phyloP scores from a whole-genome alignment of 2,113 vertebrate species.

The Eupsittula cactorum region DNA sequence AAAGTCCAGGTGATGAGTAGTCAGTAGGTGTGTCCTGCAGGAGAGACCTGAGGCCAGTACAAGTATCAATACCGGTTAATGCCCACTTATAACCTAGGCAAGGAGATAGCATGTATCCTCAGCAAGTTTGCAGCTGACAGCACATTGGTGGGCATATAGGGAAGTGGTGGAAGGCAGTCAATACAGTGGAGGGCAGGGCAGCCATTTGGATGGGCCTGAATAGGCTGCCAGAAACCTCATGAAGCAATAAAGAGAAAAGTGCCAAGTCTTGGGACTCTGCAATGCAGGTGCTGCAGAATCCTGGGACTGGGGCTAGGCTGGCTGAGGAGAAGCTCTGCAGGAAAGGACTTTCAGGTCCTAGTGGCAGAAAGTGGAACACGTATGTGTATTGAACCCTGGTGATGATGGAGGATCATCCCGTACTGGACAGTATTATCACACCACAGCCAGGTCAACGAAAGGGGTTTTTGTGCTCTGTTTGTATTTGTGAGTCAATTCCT shows the following conservation, averaged over 20 bases:
- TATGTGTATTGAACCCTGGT: neutral
- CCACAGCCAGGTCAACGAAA: neutral
- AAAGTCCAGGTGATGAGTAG: neutral
- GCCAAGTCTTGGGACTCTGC: neutral
- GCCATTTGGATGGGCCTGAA: neutral
- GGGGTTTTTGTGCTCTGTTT: neutral
- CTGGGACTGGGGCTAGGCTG: neutral
- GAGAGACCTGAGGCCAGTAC: neutral
- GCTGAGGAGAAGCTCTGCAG: neutral
- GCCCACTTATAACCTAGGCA: neutral
- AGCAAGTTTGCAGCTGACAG: neutral
- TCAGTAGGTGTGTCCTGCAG: neutral
- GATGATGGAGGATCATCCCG: neutral
- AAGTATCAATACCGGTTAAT: neutral
- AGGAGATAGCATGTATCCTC: neutral
- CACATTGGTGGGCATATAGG: neutral
- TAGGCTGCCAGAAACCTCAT: neutral
- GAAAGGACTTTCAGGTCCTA: neutral
- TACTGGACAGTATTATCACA: neutral
- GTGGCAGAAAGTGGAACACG: neutral
- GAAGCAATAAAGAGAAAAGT: neutral
- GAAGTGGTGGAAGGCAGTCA: neutral
- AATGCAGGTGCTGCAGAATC: neutral
- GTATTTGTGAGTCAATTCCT: neutral
- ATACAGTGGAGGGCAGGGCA: neutral